phyloP scores from a whole-genome alignment of 2,888 invertebrate genomes.

The Hofmannophila pseudospretella region DNA sequence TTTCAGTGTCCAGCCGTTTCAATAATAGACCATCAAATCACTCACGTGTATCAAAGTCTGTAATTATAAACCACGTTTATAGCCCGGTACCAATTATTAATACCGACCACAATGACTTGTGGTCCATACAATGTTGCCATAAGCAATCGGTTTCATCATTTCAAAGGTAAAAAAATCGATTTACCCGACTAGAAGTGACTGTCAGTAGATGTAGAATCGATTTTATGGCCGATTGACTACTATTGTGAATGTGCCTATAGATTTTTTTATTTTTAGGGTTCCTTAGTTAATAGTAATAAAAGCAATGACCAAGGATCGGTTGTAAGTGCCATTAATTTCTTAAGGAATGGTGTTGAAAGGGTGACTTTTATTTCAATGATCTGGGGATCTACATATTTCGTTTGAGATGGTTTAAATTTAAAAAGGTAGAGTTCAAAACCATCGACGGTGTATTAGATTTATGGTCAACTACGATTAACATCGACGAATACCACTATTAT shows the following conservation, averaged over 20 bases:
- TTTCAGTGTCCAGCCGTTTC: neutral
- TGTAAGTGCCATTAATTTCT: neutral
- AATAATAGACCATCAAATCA: neutral
- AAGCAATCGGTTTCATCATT: constrained; percentile 57
- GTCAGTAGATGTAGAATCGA: constrained; percentile 50
- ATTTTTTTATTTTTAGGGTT: constrained; percentile 27
- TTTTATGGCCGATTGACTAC: constrained; percentile 56
- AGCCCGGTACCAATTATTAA: constrained; percentile 6
- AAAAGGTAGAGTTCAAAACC: no score
- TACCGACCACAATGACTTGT: constrained; percentile 26
- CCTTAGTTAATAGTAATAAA: constrained; percentile 1
- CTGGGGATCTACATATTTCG: no score
- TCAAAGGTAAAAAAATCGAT: constrained; percentile 47
- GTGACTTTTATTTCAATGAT: no score
- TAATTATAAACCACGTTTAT: constrained; percentile 4
- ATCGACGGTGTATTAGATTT: no score
- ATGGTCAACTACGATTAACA: no score
- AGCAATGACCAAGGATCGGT: neutral
- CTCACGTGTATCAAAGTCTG: neutral
- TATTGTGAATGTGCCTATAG: constrained; percentile 39
- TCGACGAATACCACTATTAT: no score
- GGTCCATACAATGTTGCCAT: constrained; percentile 49
- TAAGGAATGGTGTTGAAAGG: neutral
- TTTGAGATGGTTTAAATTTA: no score
- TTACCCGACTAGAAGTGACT: constrained; percentile 47